Base-by-base conservation (phyloP, 2,888 invertebrate genomes). In the Eurois occulta region DNA sequence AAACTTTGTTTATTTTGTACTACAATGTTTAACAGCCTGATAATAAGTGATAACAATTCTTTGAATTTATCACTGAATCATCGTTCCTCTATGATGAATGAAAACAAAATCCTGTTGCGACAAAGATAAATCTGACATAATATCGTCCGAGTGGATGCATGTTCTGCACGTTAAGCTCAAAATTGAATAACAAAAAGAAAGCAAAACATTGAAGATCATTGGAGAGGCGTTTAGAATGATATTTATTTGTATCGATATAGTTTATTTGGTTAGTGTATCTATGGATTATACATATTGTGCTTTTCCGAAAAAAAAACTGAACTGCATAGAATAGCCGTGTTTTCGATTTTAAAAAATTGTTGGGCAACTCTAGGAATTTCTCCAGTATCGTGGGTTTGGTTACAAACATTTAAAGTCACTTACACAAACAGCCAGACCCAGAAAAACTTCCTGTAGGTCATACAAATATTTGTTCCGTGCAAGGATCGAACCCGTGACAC, bases 1-100 rank as follows among this genome's bases (percentile, higher is more conserved):
- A 18, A 52, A 24, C 1, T 52, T 80, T 58, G 41, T 77, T 78
- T 82, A 66, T 76, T 82, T 48, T 28, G 24, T 28, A 48, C 58
- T 76, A n/a, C n/a, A 82, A 18, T 41, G 64, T 58, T 58, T 58
- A 28, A 81, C 35, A 58, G 55, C 3, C 5, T 41, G 82, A 77
- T 81, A 55, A 74, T 32, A 55, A 0, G 13, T 21, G 78, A 81
- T 78, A 78, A 58, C 65, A 35, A 13, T 43, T 82, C 64, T 41
- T 13, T 43, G 77, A 48, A 82, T 43, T 75, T 81, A 52, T 66
- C 28, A 58, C 41, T 81, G 78, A 81, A n/a, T 66, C 64, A 48
- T 75, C 24, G 35, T 35, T 16, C n/a, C n/a, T n/a, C 18, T 35
- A 62, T 43, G 28, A 46, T 73, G 35, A 52, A 72, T 62, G 35